Conservation (phyloP, 2,797 vertebrate species). For the Spondyliosoma cantharus region DNA sequence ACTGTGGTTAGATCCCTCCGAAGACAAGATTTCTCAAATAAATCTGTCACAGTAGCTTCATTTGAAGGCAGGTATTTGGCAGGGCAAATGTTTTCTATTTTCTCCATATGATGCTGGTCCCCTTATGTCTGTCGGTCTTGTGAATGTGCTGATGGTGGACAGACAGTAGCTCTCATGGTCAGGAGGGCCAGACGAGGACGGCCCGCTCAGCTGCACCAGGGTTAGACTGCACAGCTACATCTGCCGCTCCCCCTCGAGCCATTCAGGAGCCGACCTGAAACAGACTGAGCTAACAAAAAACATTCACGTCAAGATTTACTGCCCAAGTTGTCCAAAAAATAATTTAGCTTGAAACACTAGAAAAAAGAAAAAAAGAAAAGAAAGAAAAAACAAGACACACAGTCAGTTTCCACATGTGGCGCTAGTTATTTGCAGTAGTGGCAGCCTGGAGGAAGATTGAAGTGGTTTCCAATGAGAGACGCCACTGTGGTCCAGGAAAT, state of each 20-base stretch:
- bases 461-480: conserved; percentile 71
- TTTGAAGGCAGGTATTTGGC: conserved; percentile 29
- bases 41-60: conserved; percentile 30
- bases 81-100: conserved; percentile 34
- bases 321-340: conserved; percentile 47
- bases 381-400: conserved; percentile 38
- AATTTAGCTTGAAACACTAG: conserved; percentile 64
- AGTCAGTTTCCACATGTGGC: conserved; percentile 68
- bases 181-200: conserved; percentile 40
- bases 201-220: conserved; percentile 40
- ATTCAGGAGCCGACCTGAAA: conserved; percentile 59
- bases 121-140: conserved; percentile 58
- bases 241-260: conserved; percentile 37
- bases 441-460: conserved; percentile 55
- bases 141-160: conserved; percentile 56
- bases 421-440: conserved; percentile 73
- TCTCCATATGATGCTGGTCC: conserved; percentile 27
- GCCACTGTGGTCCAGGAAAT: conserved; percentile 78
- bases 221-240: conserved; percentile 43
- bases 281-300: conserved; percentile 61
- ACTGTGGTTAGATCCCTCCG: neutral
- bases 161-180: conserved; percentile 55
- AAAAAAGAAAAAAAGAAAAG: conserved; percentile 9
- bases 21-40: neutral
- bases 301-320: conserved; percentile 69